Base-by-base conservation (phyloP, 1,140 invertebrate genomes). In the Hyles vespertilio region DNA sequence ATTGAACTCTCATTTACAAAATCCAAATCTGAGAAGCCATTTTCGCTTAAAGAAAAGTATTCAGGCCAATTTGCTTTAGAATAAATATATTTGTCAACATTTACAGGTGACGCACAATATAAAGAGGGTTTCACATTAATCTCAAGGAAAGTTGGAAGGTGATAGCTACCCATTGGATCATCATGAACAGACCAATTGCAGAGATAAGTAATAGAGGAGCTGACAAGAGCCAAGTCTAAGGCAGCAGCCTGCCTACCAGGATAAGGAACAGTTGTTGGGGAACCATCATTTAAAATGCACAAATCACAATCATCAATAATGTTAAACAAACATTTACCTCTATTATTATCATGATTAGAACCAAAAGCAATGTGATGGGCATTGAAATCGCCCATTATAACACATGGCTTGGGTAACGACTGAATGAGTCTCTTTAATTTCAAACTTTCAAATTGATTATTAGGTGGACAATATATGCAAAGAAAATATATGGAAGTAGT, bases 271-370 rank as follows among this genome's bases (percentile, higher is more conserved):
- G 54, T 65, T 49, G 50, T 65, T n/a, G 54, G 34, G 7, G 11
- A 32, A 49, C 58, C 58, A 49, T 59, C 32, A 32, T 65, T 65
- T 40, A 59, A 53, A 44, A 63, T 51, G 9, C 56, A 62, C 12
- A 63, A 50, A 50, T 63, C 52, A 51, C 7, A 43, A 3, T 63
- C 51, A 58, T 63, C 61, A 50, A 59, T 56, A 9, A 63, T 40
- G 11, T 55, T 34, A 55, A 12, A 63, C 34, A 63, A 55, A 7
- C 12, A 11, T n/a, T 52, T 58, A 51, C 61, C 61, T 47, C 52
- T 63, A 33, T 22, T 50, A 9, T 57, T 49, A 9, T 34, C 12
- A 40, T 12, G 34, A 4, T 57, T n/a, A 50, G 32, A 57, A 3
- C 56, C 46, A 49, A 57, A 57, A 40, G 46, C 47, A 43, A 57